Base-by-base conservation (phyloP, 2,113 vertebrate species). In the Psettodes erumei region DNA sequence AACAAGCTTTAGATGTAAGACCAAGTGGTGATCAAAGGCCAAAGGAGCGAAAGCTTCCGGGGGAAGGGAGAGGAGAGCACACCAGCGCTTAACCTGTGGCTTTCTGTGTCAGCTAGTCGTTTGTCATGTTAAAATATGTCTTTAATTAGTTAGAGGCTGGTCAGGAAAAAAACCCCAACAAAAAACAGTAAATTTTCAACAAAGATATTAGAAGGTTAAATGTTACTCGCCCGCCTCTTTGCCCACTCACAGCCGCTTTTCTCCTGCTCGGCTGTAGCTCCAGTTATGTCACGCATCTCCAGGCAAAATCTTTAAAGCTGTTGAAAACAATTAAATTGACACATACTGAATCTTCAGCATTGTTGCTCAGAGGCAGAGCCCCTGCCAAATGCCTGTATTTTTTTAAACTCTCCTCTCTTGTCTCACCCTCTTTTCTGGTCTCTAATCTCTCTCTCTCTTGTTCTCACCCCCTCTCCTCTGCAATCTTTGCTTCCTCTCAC, bases 11-110 rank as follows among this genome's bases (percentile, higher is more conserved):
- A 76, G 83, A 81, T 82, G 65, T 79, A 60, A 71, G 48, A 79
- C 50, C 58, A 54, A 67, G 82, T 63, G 73, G 69, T 47, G 28
- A 91, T 75, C 77, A 84, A 85, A 88, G 70, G 79, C 81, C 66
- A 67, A 61, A 58, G 67, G 66, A 38, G 37, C 58, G 45, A n/a
- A 65, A 67, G 45, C 65, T 75, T 75, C 59, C 59, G 48, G 69
- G 71, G 47, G n/a, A 73, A 68, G 8, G 28, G 30, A 51, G 9
- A 35, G 23, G 38, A 67, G 19, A 62, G 59, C 30, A 50, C 51
- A 75, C 19, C 53, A 47, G 48, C 63, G 48, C 58, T 72, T 50
- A 71, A 63, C 76, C 67, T 56, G n/a, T 43, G 13, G 38, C 9
- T 64, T 35, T 47, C 38, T 71, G 21, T 25, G 45, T 76, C 51